phyloP scores from a whole-genome alignment of 2,888 invertebrate genomes.

The Napeogenes inachia region DNA sequence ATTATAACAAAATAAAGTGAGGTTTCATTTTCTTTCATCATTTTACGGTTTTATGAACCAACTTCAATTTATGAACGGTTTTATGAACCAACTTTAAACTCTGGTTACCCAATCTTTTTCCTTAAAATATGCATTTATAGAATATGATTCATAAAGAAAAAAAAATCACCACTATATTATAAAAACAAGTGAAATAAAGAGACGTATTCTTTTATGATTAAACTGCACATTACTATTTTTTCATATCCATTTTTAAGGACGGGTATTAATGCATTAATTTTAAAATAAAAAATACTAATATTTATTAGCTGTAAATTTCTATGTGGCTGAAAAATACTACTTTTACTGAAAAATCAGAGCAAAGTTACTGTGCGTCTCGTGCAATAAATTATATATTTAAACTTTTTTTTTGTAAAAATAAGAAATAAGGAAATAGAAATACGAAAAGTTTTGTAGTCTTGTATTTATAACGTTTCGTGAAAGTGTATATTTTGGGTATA shows the following conservation, averaged over 20 bases:
- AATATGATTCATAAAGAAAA: no score
- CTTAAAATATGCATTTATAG: no score
- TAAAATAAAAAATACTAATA: slow-evolving; percentile 22
- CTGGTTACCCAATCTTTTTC: no score
- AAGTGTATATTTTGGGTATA: slow-evolving; percentile 9
- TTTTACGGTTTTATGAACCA: not conserved
- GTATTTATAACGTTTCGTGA: slow-evolving; percentile 12
- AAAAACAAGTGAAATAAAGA: no score
- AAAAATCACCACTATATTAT: no score
- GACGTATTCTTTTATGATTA: not conserved
- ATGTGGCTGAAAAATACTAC: slow-evolving; percentile 47
- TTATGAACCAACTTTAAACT: not conserved
- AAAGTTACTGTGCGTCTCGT: not conserved
- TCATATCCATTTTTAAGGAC: slow-evolving; percentile 38
- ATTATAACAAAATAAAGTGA: slow-evolving; percentile 5
- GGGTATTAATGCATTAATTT: slow-evolving; percentile 42
- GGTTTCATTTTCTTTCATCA: not conserved
- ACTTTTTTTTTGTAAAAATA: no score
- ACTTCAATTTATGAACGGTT: not conserved
- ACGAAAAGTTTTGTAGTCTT: slow-evolving; percentile 13
- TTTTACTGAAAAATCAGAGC: not conserved
- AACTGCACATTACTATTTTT: slow-evolving; percentile 17
- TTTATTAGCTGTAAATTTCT: slow-evolving; percentile 54
- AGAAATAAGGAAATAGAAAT: not conserved
- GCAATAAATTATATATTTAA: not conserved